Evolutionary conservation across 2,113 vertebrate species (phyloP), one percentile per base, ranked within the genome.

Genomic region (Struthidea cinerea): DNA sequence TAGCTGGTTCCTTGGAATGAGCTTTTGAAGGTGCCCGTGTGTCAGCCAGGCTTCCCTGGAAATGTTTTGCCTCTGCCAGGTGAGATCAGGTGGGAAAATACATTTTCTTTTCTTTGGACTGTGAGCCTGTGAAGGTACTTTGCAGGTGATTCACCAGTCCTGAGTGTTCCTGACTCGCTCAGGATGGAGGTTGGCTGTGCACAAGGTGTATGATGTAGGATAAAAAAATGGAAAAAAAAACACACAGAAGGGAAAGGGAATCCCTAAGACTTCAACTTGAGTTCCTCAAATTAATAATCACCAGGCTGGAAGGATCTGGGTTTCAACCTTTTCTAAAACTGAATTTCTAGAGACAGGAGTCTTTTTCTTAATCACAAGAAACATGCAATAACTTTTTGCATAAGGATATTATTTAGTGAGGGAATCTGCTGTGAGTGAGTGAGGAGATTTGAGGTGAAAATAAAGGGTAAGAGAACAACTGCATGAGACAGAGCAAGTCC

Each of bases 381-480:
- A 16, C 9, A 6, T 7, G 33, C 15, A 12, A 0, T 30, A 18
- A 33, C 41, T 44, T 64, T 57, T 41, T 39, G 30, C 6, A 1
- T 39, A 21, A 75, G 61, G 35, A 8, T 35, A 16, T 47, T 21
- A 14, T 16, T 46, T 24, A n/a, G 49, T 39, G 13, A 56, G 28
- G 56, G 19, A 32, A 76, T 53, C 39, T 83, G 65, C 73, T 68
- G 42, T 56, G 56, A 47, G n/a, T 5, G 6, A 59, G 33, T 0
- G 4, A 78, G 44, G 33, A 82, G 28, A 6, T 52, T 16, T 80
- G 81, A 49, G 75, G 13, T 69, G 60, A 56, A 47, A 82, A 30
- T 5, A 5, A 8, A 44, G 18, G 4, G 10, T 39, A 3, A 16
- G 53, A 37, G 59, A 33, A 42, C 8, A 33, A 42, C 8, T 22